Evolutionary conservation across 64 coral and sea anemone species (phyloP), one percentile per base, ranked within the genome.

Genomic region (Montipora capricornis): DNA sequence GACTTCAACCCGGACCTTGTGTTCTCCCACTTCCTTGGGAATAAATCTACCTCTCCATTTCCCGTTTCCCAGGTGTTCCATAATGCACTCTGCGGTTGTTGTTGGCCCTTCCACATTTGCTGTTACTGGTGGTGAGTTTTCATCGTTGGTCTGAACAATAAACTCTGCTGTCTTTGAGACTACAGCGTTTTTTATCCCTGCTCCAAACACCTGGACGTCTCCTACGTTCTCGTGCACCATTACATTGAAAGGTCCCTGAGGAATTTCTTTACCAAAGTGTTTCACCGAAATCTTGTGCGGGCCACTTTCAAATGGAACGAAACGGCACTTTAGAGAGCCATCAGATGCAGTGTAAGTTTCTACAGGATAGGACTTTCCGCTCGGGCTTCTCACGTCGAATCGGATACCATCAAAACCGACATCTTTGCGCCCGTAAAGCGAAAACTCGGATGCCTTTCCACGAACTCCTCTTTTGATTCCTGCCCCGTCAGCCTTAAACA

Each of bases 21-120:
- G 97, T 53, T 99, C 95, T 3, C 97, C 97, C 76, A 96, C 22
- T 60, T 99, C 97, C 53, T 86, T 94, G 3, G 97, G 88, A 29
- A 92, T 88, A 89, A 99, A 99, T 47, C 61, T 83, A 14, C 83
- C 94, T 46, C 87, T 82, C 49, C 91, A 99, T 4, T 80, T 92
- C 15, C 97, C 97, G 77, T 94, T 89, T 75, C 73, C 87, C 20
- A 77, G 50, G 71, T 20, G 74, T 68, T 90, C 76, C n/a, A 78
- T 90, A 10, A 29, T 80, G 58, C 62, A 90, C 47, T 58, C 12
- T 12, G 76, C 84, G 47, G 44, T 80, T 50, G 61, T 87, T 8
- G 89, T 89, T 4, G 97, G 97, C 5, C 94, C 92, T 16, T 96
- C 92, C 5, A 90, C 94, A 4, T 29, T 79, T 2, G 95, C 97